phyloP scores from a whole-genome alignment of 2,797 vertebrate species.

The Sternarchorhynchus goeldii region DNA sequence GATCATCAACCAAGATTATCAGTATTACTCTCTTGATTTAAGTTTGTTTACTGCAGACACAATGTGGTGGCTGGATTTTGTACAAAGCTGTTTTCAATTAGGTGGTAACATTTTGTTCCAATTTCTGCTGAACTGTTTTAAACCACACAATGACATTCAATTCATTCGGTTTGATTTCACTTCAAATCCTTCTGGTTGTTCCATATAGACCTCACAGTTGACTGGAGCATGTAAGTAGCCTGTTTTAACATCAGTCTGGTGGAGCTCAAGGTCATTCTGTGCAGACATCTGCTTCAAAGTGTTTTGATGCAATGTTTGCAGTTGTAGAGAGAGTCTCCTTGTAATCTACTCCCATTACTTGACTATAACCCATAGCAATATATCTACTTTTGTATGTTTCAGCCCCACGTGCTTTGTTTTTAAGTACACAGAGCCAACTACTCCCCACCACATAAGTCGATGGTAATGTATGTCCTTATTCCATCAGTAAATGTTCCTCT shows the following conservation, averaged over 20 bases:
- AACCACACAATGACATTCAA: not conserved
- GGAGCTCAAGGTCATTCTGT: not conserved
- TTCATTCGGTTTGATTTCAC: not conserved
- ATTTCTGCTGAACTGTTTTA: constrained; percentile 6
- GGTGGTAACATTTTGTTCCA: not conserved
- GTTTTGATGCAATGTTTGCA: not conserved
- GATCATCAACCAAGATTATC: too few species aligned
- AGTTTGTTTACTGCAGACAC: constrained; percentile 13
- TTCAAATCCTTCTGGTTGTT: not conserved
- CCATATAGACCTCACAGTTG: not conserved
- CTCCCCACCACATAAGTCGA: constrained; percentile 10
- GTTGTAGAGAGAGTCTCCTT: not conserved
- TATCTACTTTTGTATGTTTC: not conserved
- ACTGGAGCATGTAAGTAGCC: not conserved
- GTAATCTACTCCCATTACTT: not conserved
- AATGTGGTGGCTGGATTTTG: constrained; percentile 1
- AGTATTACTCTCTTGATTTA: too few species aligned
- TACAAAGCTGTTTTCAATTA: not conserved
- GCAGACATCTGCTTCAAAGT: not conserved
- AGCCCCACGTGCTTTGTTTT: not conserved
- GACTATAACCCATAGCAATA: constrained; percentile 4
- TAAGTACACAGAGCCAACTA: constrained; percentile 10
- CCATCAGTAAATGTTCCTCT: not conserved
- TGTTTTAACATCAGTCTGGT: constrained; percentile 6
- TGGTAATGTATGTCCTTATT: not conserved